phyloP scores from a whole-genome alignment of 2,797 vertebrate genomes.

The Chloroceryle inda region DNA sequence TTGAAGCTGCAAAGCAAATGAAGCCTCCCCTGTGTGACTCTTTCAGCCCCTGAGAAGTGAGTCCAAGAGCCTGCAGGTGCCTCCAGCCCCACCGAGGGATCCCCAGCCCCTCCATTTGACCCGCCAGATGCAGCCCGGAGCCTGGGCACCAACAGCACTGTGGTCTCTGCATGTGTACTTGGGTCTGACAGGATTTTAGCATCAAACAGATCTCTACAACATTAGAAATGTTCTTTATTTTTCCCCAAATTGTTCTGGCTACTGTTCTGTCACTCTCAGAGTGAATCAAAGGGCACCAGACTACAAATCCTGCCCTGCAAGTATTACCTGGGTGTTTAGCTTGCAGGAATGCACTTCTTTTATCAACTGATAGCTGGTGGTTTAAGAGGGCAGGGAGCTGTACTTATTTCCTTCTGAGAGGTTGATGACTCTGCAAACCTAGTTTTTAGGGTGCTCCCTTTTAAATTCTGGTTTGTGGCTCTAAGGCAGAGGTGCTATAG shows the following conservation, averaged over 20 bases:
- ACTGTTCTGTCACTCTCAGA: neutral
- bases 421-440: neutral
- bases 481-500: neutral
- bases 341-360: conserved; percentile 2
- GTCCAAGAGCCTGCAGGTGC: neutral
- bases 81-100: neutral
- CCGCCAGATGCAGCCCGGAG: neutral
- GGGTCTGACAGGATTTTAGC: neutral
- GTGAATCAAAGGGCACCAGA: neutral
- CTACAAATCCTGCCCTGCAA: conserved; percentile 41
- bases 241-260: neutral
- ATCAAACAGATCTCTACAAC: neutral
- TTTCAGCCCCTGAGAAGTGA: neutral
- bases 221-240: neutral
- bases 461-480: neutral
- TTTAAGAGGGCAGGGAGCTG: neutral
- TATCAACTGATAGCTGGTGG: conserved; percentile 20
- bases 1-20: neutral
- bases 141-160: neutral
- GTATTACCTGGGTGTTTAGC: neutral
- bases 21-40: neutral
- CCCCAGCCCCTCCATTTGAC: fast-evolving
- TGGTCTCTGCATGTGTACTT: neutral
- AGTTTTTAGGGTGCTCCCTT: conserved; percentile 13
- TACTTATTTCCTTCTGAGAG: neutral